Percentiles rank a stretch among this genome's conserved stretches.
Conservation (phyloP, 2,113 vertebrate species). For the Diadophis punctatus region DNA sequence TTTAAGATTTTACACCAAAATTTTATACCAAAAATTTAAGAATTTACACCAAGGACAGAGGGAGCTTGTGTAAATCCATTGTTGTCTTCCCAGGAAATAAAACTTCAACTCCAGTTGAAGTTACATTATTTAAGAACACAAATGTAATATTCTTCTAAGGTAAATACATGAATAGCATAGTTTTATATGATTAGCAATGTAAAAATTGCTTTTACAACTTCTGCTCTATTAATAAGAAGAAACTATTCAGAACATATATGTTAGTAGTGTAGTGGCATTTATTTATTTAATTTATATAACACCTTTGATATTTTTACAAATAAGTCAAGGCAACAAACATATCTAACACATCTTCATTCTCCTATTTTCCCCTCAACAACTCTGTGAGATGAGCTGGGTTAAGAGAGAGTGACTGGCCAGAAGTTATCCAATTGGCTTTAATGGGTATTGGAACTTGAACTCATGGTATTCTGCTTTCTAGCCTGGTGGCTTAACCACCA, state of each 20-base stretch:
- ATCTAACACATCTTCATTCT: background rate
- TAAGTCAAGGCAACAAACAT: background rate
- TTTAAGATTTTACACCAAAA: background rate
- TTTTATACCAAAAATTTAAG: background rate
- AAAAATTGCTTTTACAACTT: conserved; percentile 42
- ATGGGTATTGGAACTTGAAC: background rate
- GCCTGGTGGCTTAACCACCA: background rate
- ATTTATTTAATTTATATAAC: background rate
- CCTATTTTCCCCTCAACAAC: background rate
- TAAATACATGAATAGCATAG: conserved; percentile 19
- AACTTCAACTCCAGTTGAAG: background rate
- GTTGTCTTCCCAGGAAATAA: background rate
- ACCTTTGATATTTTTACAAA: background rate
- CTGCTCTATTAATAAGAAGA: conserved; percentile 45
- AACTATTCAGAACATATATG: conserved; percentile 8
- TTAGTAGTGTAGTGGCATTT: background rate
- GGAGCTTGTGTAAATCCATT: background rate
- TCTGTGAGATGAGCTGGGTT: background rate
- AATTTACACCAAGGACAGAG: background rate
- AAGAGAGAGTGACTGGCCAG: background rate
- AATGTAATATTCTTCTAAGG: background rate
- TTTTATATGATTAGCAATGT: conserved; percentile 43
- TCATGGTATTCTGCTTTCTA: background rate
- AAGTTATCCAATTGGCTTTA: background rate
- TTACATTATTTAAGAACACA: background rate